Conservation (phyloP, 2,888 invertebrate species). For the Cheilosia pagana region DNA sequence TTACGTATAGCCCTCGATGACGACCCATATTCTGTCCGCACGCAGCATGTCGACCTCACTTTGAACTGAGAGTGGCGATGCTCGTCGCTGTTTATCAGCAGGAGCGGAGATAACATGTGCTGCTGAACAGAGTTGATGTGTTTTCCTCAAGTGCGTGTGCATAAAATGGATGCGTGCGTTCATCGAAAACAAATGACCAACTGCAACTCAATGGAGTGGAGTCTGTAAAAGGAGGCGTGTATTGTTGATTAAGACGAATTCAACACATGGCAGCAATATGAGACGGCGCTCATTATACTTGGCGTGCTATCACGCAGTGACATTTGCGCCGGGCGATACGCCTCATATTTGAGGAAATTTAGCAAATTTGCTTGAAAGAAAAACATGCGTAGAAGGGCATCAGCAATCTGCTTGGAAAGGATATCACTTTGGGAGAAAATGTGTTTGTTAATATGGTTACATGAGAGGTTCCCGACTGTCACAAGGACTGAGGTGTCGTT, state of each 20-base stretch:
- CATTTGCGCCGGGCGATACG: conserved; percentile 38
- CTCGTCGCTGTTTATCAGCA: conserved; percentile 53
- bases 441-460: background rate
- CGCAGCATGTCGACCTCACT: conserved; percentile 53
- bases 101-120: conserved; percentile 49
- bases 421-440: background rate
- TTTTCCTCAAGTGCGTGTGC: conserved; percentile 14
- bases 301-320: conserved; percentile 41
- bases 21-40: conserved; percentile 51
- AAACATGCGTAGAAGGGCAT: background rate
- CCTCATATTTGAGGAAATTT: conserved; percentile 28
- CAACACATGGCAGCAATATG: conserved; percentile 47
- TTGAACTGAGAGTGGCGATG: conserved; percentile 45
- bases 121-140: conserved; percentile 28
- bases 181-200: conserved; percentile 34
- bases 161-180: conserved; percentile 27
- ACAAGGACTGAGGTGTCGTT: too few relatives aligned
- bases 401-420: background rate
- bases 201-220: background rate
- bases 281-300: conserved; percentile 13
- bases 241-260: conserved; percentile 23
- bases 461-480: too few relatives aligned
- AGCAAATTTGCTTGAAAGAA: background rate
- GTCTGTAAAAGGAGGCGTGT: conserved; percentile 53
- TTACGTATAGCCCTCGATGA: conserved; percentile 40